A percentile compares a stretch with the other conserved stretches of the same genome.
These are phyloP conservation scores for Drosophila albomicans DNA, from an alignment of 1,140 invertebrate species.

Conservation along the genomic window DNA sequence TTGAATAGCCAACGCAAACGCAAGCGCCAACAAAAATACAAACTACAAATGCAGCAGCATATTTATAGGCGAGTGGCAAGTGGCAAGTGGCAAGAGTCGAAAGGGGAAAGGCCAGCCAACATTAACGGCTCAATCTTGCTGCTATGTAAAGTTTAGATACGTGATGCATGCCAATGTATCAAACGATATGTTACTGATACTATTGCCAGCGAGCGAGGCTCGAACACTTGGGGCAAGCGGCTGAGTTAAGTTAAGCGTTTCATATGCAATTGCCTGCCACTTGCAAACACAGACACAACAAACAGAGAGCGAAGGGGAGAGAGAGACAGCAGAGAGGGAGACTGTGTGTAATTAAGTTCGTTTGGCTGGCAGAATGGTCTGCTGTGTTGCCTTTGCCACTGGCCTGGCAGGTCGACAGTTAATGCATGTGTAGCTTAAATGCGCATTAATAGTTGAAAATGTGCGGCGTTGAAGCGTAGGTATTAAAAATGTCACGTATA, in stretches of 20 bases:
- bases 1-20: constrained; percentile 54
- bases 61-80: constrained; percentile 10
- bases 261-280: constrained; percentile 59
- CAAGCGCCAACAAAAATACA: constrained; percentile 45
- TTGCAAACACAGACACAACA: constrained; percentile 28
- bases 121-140: constrained; percentile 18
- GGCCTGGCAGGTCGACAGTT: constrained; percentile 58
- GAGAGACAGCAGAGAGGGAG: neutral
- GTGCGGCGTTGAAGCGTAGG: constrained; percentile 82
- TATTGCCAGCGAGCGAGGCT: neutral
- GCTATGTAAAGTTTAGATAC: constrained; percentile 31
- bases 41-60: constrained; percentile 27
- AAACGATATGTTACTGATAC: constrained; percentile 35
- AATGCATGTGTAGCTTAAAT: constrained; percentile 83
- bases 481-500: constrained; percentile 83
- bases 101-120: constrained; percentile 14
- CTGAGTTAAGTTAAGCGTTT: constrained; percentile 34
- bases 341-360: constrained; percentile 73
- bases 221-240: constrained; percentile 10
- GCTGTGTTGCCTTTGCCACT: constrained; percentile 24
- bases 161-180: constrained; percentile 42
- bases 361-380: constrained; percentile 43
- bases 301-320: constrained; percentile 1
- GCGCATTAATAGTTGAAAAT: constrained; percentile 82
- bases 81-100: neutral